Evolutionary conservation across 2,113 vertebrate species (phyloP), one percentile per base, ranked within the genome.

Genomic region (Copsychus sechellarum): DNA sequence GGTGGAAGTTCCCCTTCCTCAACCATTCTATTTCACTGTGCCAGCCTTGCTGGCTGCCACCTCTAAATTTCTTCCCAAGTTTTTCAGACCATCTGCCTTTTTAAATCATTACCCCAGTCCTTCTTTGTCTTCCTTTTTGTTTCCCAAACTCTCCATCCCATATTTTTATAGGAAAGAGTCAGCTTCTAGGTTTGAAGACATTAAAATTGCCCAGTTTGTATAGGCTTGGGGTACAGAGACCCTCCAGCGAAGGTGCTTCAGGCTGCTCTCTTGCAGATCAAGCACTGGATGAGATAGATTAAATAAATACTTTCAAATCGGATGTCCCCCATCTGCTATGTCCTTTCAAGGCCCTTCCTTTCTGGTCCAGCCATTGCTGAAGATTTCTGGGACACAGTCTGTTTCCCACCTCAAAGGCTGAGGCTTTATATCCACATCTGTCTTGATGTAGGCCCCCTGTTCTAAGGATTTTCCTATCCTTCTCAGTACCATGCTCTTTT

Each of bases 381-480:
- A 74, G 18, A 66, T 81, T 65, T 50, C 19, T 65, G 43, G 43
- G 26, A 21, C 17, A 34, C 24, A 47, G 15, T 50, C 31, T 57
- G 58, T 58, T 81, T 58, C 26, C 26, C 19, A 16, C 36, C 18
- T 58, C 43, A 58, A 24, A 66, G 22, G 8, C 36, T 57, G 34
- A 65, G 12, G 22, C 25, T 65, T 80, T 73, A 66, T 58, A 81
- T 51, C 5, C 23, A n/a, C 20, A 51, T 58, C 36, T 88, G 36
- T 20, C 26, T 73, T 1, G 1, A 38, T 24, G 15, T 38, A 38
- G 28, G 15, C 29, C 4, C 5, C 8, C 31, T 20, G 2, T 33
- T 81, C 22, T 66, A n/a, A 45, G 9, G 15, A 81, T n/a, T 66
- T 60, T 45, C 19, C 33, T 60, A 45, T 16, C 11, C 11, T 38